These are phyloP conservation scores for Oryzias woworae DNA, from an alignment of 2,113 vertebrate genomes.

Conservation along the genomic window DNA sequence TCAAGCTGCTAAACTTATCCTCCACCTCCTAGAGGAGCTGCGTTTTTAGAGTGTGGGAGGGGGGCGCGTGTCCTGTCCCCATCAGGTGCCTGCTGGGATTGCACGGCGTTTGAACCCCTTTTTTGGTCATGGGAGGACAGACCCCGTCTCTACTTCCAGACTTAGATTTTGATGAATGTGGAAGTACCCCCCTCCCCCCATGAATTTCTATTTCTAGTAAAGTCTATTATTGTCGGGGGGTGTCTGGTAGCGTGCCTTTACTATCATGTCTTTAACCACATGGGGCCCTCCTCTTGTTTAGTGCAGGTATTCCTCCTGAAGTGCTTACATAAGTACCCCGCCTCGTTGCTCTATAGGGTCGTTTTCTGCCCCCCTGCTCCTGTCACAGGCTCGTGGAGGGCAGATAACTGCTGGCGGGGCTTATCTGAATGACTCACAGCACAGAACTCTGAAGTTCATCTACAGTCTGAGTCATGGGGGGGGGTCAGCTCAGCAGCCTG, in stretches of 20 bases:
- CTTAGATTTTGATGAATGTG: conserved; percentile 18
- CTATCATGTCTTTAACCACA: conserved; percentile 1
- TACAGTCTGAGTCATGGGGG: conserved; percentile 25
- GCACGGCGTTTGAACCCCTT: conserved; percentile 56
- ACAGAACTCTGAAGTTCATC: background rate
- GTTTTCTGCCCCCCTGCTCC: background rate
- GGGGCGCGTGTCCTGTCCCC: conserved; percentile 26
- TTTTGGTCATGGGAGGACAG: conserved; percentile 60
- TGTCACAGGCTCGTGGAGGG: conserved; percentile 6
- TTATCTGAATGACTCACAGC: conserved; percentile 34
- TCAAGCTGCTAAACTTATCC: conserved; percentile 20
- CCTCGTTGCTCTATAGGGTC: conserved; percentile 6
- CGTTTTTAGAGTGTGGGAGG: conserved; percentile 7
- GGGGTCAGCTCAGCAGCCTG: too few relatives aligned
- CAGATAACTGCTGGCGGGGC: conserved; percentile 40
- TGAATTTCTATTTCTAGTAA: conserved; percentile 49
- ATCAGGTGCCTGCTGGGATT: conserved; percentile 9
- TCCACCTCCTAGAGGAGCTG: conserved; percentile 9
- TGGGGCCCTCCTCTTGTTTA: background rate
- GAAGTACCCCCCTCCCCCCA: background rate
- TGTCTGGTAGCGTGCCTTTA: conserved; percentile 10
- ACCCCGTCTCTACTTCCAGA: conserved; percentile 28
- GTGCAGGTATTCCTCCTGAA: too few relatives aligned
- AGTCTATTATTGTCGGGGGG: conserved; percentile 39
- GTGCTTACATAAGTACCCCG: conserved; percentile 9